Evolutionary conservation across 2,797 vertebrate genomes (phyloP).

Genomic region (Arctocebus calabarensis): DNA sequence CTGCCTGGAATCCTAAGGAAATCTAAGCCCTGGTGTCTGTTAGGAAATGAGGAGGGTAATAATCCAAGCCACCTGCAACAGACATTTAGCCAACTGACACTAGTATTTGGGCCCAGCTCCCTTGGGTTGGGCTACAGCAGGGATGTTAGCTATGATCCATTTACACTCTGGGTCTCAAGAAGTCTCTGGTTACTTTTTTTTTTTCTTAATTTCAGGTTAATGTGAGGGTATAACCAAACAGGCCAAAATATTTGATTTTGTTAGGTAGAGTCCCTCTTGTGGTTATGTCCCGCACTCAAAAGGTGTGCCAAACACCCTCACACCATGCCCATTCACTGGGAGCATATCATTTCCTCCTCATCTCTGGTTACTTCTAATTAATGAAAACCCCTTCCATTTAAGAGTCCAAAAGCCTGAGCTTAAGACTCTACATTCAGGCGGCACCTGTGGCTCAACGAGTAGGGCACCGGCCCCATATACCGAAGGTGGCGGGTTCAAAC

Average conservation of each 20-base stretch:
- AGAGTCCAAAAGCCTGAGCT: not conserved
- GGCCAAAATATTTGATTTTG: too few relatives aligned
- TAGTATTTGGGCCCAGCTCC: not conserved
- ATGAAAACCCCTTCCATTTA: conserved; percentile 42
- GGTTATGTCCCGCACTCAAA: too few relatives aligned
- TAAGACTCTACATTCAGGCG: not conserved
- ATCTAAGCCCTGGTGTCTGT: conserved; percentile 66
- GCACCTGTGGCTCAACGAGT: too few relatives aligned
- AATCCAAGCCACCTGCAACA: conserved; percentile 61
- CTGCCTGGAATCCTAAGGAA: conserved; percentile 57
- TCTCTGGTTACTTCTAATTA: conserved; percentile 55
- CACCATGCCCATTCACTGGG: too few relatives aligned
- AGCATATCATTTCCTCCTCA: too few relatives aligned
- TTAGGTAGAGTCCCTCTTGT: too few relatives aligned
- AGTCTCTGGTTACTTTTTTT: conserved; percentile 27
- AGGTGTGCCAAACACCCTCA: too few relatives aligned
- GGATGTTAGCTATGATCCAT: not conserved
- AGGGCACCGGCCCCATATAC: too few relatives aligned
- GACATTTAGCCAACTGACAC: conserved; percentile 40
- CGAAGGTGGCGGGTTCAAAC: too few relatives aligned
- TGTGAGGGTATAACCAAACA: too few relatives aligned
- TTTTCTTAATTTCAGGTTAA: too few relatives aligned
- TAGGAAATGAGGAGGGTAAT: conserved; percentile 65
- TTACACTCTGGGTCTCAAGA: not conserved
- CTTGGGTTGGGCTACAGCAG: not conserved